These are phyloP conservation scores for Exocentrus adspersus DNA, from an alignment of 2,888 invertebrate genomes.

Conservation along the genomic window DNA sequence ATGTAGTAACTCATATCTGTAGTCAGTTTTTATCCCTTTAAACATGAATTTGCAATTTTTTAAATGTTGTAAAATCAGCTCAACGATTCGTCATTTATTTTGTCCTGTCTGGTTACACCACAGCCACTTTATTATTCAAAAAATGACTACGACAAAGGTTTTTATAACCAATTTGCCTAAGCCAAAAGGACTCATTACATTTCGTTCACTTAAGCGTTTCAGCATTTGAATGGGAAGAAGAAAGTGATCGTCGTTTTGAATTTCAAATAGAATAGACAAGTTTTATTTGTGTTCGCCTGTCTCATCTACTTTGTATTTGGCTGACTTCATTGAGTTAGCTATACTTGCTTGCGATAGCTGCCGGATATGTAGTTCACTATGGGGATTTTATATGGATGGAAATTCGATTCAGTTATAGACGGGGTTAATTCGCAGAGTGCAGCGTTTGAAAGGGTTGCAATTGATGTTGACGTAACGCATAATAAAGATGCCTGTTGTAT, in stretches of 20 bases:
- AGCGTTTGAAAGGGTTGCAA: conserved; percentile 37
- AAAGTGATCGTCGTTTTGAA: conserved; percentile 58
- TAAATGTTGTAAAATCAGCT: no score
- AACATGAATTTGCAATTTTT: no score
- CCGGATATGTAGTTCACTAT: conserved; percentile 30
- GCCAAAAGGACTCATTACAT: conserved; percentile 28
- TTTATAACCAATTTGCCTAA: no score
- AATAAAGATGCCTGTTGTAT: conserved; percentile 27
- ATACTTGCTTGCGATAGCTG: conserved; percentile 52
- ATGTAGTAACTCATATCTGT: no score
- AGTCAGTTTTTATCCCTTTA: no score
- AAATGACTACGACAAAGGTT: no score
- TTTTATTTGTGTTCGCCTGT: conserved; percentile 60
- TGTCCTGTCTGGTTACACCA: no score
- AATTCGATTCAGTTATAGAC: conserved; percentile 35
- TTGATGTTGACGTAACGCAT: conserved; percentile 26
- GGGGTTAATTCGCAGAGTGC: conserved; percentile 33
- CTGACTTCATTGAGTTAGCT: conserved; percentile 59
- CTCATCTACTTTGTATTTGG: conserved; percentile 61
- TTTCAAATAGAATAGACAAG: conserved; percentile 59
- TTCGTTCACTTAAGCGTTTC: conserved; percentile 42
- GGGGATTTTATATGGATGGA: conserved; percentile 35
- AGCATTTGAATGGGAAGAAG: conserved; percentile 50
- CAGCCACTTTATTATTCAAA: no score
- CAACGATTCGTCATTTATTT: no score